A percentile compares a stretch with the other conserved stretches of the same genome.
Conservation (phyloP, 2,888 invertebrate species). For the Brenthis ino region DNA sequence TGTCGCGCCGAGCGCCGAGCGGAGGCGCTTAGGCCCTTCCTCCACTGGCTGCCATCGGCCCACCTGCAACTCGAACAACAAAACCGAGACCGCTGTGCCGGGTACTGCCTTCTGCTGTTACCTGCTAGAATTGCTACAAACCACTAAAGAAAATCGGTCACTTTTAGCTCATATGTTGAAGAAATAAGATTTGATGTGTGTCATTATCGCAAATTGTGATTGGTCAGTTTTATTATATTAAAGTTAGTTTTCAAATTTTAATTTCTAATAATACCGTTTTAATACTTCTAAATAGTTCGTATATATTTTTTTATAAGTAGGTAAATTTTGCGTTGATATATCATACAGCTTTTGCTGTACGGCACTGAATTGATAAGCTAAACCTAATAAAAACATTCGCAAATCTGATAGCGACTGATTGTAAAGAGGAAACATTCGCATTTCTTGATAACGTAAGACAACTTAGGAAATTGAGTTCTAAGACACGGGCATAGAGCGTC, state of each 20-base stretch:
- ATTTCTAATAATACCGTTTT: not conserved
- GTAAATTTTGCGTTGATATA: not conserved
- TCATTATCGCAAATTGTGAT: not conserved
- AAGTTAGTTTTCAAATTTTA: not conserved
- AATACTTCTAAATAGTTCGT: conserved; percentile 10
- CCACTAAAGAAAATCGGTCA: conserved; percentile 35
- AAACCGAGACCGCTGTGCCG: conserved; percentile 52
- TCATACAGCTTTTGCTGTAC: not conserved
- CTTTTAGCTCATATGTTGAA: not conserved
- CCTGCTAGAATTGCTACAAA: conserved; percentile 53
- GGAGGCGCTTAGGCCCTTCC: conserved; percentile 46
- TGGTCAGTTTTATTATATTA: conserved; percentile 2
- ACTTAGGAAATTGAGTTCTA: conserved; percentile 23
- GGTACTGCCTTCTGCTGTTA: conserved; percentile 37
- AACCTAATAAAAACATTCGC: conserved; percentile 24
- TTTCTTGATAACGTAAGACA: conserved; percentile 18
- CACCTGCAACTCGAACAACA: conserved; percentile 80
- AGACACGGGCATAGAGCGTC: conserved; percentile 50
- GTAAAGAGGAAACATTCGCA: conserved; percentile 8
- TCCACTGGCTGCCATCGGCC: conserved; percentile 54
- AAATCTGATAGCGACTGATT: conserved; percentile 20
- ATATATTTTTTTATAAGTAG: conserved; percentile 11
- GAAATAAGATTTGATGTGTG: not conserved
- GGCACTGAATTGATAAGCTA: conserved; percentile 3
- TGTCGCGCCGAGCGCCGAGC: conserved; percentile 49